These are phyloP conservation scores for Gambusia yucatana DNA, from an alignment of 2,797 vertebrate species.

Conservation along the genomic window DNA sequence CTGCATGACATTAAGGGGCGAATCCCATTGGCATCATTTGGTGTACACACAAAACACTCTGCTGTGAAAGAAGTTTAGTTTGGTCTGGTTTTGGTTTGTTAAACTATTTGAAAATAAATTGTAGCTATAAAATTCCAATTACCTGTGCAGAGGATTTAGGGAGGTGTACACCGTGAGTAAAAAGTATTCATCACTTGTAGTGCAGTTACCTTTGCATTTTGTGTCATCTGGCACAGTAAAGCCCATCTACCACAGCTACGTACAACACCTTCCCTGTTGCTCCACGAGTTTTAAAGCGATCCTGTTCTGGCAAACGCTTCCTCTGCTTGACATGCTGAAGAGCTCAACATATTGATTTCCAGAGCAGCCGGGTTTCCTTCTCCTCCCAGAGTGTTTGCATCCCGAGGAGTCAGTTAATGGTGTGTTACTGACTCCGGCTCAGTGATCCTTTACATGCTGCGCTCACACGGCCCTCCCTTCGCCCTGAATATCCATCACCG, in stretches of 20 bases:
- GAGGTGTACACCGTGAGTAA: background rate
- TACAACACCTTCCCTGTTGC: conserved; percentile 26
- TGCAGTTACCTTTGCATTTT: background rate
- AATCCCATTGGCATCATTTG: background rate
- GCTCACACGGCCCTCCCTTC: conserved; percentile 56
- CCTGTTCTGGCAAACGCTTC: conserved; percentile 30
- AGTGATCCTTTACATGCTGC: conserved; percentile 72
- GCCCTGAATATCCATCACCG: conserved; percentile 65
- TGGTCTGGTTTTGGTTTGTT: background rate
- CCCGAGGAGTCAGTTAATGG: conserved; percentile 63
- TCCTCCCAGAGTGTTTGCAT: conserved; percentile 38
- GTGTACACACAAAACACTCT: background rate
- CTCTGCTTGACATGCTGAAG: conserved; percentile 35
- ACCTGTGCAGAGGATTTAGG: background rate
- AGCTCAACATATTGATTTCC: conserved; percentile 55
- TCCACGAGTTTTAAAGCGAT: conserved; percentile 31
- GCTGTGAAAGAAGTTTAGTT: background rate
- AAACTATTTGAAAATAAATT: background rate
- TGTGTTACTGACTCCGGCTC: conserved; percentile 60
- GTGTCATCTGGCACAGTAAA: background rate
- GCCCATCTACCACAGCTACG: background rate
- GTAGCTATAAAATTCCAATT: background rate
- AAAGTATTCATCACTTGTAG: background rate
- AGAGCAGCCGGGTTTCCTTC: conserved; percentile 28
- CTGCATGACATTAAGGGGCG: background rate